Percentiles rank a stretch among this genome's conserved stretches.
Evolutionary conservation across 2,888 invertebrate genomes (phyloP).

Genomic region (Eutolmus rufibarbis): DNA sequence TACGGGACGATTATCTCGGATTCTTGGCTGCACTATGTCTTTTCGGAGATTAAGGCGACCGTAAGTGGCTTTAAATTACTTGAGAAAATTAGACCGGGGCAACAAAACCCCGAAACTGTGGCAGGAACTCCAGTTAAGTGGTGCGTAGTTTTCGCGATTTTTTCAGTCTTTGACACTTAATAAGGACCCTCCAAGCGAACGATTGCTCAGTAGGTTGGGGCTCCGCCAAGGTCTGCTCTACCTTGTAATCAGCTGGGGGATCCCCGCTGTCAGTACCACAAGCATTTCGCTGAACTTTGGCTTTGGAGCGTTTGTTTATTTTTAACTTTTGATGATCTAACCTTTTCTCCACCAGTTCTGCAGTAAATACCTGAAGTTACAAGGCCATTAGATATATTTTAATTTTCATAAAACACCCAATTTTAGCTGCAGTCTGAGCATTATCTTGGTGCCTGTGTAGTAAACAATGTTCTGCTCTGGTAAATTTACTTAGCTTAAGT

Average conservation of each 20-base stretch:
- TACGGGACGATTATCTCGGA: constrained; percentile 58
- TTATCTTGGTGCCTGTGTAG: too few species aligned
- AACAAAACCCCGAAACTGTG: background rate
- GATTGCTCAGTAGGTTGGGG: background rate
- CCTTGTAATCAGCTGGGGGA: background rate
- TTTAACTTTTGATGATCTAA: background rate
- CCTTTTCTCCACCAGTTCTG: background rate
- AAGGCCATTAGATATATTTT: background rate
- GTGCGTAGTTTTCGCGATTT: background rate
- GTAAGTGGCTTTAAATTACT: constrained; percentile 57
- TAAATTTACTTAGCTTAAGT: too few species aligned
- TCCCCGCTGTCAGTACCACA: background rate
- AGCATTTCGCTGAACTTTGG: background rate
- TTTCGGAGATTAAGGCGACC: constrained; percentile 66
- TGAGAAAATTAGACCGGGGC: background rate
- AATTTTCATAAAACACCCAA: background rate
- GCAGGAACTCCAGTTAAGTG: background rate
- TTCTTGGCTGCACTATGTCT: constrained; percentile 65
- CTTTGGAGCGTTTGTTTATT: background rate
- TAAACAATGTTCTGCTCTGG: too few species aligned
- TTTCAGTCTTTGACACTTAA: background rate
- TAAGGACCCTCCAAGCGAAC: background rate
- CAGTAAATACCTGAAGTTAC: background rate
- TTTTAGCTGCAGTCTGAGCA: background rate
- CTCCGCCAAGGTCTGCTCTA: background rate